phyloP scores from a whole-genome alignment of 2,888 invertebrate species.

The Netelia fuscicornis region DNA sequence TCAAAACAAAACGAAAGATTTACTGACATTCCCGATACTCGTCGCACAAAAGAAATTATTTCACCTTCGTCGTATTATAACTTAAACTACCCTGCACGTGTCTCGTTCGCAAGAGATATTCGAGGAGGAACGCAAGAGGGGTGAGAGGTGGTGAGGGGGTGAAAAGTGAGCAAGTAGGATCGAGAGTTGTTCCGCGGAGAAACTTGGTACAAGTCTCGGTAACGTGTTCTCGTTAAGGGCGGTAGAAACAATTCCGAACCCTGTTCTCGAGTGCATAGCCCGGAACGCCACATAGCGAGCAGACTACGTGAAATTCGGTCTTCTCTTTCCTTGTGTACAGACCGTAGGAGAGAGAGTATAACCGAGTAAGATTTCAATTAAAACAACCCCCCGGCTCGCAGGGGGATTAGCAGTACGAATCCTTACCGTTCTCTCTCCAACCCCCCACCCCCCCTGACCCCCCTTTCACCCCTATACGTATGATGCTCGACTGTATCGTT shows the following conservation, averaged over 20 bases:
- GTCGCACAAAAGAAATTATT: conserved; percentile 5
- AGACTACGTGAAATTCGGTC: conserved; percentile 67
- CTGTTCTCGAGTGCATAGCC: conserved; percentile 66
- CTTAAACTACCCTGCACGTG: conserved; percentile 48
- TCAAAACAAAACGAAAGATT: neutral
- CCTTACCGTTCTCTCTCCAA: conserved; percentile 74
- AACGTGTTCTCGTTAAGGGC: conserved; percentile 72
- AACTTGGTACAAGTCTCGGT: conserved; percentile 71
- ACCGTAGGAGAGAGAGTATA: conserved; percentile 70
- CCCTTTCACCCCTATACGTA: conserved; percentile 28
- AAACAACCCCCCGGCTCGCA: conserved; percentile 82
- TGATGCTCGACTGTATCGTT: conserved; percentile 64
- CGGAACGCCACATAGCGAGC: conserved; percentile 52
- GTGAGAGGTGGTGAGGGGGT: conserved; percentile 22
- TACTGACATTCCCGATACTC: neutral
- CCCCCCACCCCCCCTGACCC: conserved; percentile 26
- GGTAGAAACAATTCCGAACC: conserved; percentile 44
- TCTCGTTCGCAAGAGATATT: conserved; percentile 33
- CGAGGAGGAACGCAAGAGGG: conserved; percentile 22
- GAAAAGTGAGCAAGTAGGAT: conserved; percentile 52
- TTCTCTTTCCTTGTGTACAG: conserved; percentile 53
- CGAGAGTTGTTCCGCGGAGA: conserved; percentile 64
- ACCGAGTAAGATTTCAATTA: conserved; percentile 84
- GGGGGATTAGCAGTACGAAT: conserved; percentile 84
- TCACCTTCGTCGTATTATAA: conserved; percentile 1